These are phyloP conservation scores for Scleropages formosus DNA, from an alignment of 2,797 vertebrate genomes.

Conservation along the genomic window DNA sequence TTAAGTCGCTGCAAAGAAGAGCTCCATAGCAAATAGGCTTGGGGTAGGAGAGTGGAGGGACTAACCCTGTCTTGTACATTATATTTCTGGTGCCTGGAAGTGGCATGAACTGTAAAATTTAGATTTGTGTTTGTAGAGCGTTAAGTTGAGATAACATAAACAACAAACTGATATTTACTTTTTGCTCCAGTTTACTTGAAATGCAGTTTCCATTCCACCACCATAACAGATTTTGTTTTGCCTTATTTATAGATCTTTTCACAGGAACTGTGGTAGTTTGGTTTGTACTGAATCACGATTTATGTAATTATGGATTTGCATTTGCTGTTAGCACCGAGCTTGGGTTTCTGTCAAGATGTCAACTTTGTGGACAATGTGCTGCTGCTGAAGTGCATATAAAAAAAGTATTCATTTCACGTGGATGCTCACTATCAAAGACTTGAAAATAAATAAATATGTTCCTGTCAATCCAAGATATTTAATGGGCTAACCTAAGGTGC, in stretches of 20 bases:
- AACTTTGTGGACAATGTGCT: too few relatives aligned
- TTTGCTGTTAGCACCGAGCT: too few relatives aligned
- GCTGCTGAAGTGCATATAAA: neutral
- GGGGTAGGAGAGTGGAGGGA: neutral
- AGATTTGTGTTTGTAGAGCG: neutral
- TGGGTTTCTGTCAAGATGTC: too few relatives aligned
- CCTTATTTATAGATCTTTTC: too few relatives aligned
- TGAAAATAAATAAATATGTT: neutral
- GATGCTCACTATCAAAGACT: neutral
- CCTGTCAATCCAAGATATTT: neutral
- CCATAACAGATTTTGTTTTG: too few relatives aligned
- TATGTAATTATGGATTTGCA: too few relatives aligned
- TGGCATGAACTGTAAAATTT: neutral
- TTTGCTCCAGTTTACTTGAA: too few relatives aligned
- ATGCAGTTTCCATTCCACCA: too few relatives aligned
- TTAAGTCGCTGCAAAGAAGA: slow-evolving; percentile 16
- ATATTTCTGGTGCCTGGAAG: slow-evolving; percentile 3
- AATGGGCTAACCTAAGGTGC: neutral
- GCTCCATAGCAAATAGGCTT: neutral
- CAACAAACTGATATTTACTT: neutral
- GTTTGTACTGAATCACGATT: too few relatives aligned
- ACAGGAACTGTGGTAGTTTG: too few relatives aligned
- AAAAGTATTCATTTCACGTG: neutral
- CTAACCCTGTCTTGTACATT: neutral
- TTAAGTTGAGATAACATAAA: neutral